These are phyloP conservation scores for Callosobruchus maculatus DNA, from an alignment of 2,888 invertebrate species.

Conservation along the genomic window DNA sequence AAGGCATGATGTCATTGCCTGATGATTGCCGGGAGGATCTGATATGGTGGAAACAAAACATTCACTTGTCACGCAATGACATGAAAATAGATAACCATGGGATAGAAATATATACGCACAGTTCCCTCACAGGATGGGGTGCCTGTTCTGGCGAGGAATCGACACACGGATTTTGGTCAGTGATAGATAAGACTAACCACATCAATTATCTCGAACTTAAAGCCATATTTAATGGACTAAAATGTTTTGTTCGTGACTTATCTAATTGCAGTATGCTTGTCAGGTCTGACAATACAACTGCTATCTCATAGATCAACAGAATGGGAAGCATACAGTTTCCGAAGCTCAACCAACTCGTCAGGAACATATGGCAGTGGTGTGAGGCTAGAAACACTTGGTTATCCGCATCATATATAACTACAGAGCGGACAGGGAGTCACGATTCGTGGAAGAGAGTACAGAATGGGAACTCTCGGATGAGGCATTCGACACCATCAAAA, in stretches of 20 bases:
- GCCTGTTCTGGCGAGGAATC: conserved; percentile 12
- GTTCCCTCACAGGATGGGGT: conserved; percentile 24
- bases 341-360: conserved; percentile 6
- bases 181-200: conserved; percentile 12
- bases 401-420: conserved; percentile 15
- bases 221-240: conserved; percentile 15
- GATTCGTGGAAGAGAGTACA: conserved; percentile 9
- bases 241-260: conserved; percentile 16
- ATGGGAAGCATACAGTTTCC: conserved; percentile 16
- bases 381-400: conserved; percentile 17
- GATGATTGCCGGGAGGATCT: conserved; percentile 2
- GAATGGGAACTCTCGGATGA: conserved; percentile 13
- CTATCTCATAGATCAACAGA: conserved; percentile 17
- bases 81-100: conserved; percentile 4
- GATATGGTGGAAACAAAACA: conserved; percentile 9
- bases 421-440: conserved; percentile 14
- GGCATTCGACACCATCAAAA: conserved; percentile 6
- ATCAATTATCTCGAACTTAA: conserved; percentile 17
- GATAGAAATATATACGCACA: conserved; percentile 19
- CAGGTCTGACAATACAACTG: conserved; percentile 18
- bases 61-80: neutral
- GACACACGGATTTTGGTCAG: conserved; percentile 24
- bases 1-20: conserved; percentile 1
- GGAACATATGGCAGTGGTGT: conserved; percentile 19
- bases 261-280: conserved; percentile 11